Base-by-base conservation (phyloP, 2,888 invertebrate species). In the Notodonta dromedarius region DNA sequence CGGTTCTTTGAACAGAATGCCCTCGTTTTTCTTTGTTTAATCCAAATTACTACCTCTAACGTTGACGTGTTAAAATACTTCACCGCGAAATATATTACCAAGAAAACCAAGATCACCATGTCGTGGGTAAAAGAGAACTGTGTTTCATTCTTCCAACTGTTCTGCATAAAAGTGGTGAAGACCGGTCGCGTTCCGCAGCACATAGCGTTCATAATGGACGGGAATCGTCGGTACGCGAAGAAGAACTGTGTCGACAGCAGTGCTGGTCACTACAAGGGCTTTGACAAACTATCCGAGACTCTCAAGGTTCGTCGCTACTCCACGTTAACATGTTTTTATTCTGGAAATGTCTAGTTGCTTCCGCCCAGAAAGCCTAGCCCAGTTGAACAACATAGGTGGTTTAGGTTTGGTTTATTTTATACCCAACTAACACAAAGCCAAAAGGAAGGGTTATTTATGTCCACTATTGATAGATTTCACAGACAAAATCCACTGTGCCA, bases 141-240 rank as follows among this genome's bases (percentile, higher is more conserved):
- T 64, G 94, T 97, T 74, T 95, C 95, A 64, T 97, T 96, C 95
- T 91, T 97, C 62, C 97, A 98, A 92, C 93, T 94, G 58, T 90
- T 97, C 58, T 96, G 96, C 76, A 88, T 93, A 48, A 90, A 89
- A 85, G 93, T 99, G 9, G 90, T 98, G 32, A 97, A 96, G 87
- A 95, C 96, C 48, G 98, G 98, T 4, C 95, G 96, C 42, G 93
- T 99, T 63, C 99, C 99, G 0, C 95, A 95, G 67, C 99, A 99
- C 88, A 94, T 99, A 69, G 99, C 99, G 1, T 97, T 99, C 83
- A 99, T 99, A 66, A 99, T 99, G 99, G 99, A 99, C 91, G 99
- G 99, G 7, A 99, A 99, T 89, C 95, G 99, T 60, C 94, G 99
- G 59, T 99, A 95, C 90, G 99, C 99, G 0, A 96, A 95, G 69